Percentiles rank a stretch among this genome's conserved stretches.
Conservation (phyloP, 2,888 invertebrate genomes). For the Actias luna region DNA sequence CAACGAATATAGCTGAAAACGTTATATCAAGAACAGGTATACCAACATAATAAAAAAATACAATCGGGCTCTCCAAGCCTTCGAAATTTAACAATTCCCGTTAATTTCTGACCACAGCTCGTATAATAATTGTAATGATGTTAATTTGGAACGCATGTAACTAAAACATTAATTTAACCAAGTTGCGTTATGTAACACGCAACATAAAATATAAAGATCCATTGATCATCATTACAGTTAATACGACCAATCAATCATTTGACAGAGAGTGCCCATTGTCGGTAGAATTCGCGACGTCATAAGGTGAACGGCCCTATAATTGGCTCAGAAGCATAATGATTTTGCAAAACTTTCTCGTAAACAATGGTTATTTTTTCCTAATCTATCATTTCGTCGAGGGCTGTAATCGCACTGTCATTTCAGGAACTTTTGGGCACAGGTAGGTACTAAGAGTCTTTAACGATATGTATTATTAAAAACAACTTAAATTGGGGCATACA, state of each 20-base stretch:
- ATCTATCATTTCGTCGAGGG: neutral
- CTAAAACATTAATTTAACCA: neutral
- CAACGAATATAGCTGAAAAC: too few species aligned
- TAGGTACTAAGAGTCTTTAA: neutral
- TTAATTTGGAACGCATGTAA: too few species aligned
- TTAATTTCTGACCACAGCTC: too few species aligned
- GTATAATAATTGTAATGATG: too few species aligned
- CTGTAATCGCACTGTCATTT: neutral
- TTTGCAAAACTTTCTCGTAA: neutral
- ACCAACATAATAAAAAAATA: too few species aligned
- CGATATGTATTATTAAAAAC: neutral
- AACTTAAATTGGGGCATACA: neutral
- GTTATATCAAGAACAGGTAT: too few species aligned
- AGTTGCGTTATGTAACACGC: neutral
- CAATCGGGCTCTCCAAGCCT: too few species aligned
- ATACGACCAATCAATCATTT: slow-evolving; percentile 18
- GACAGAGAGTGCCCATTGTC: slow-evolving; percentile 7
- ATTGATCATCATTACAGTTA: slow-evolving; percentile 19
- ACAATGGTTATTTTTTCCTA: neutral
- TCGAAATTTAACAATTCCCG: too few species aligned
- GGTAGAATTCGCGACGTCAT: slow-evolving; percentile 14
- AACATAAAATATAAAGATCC: slow-evolving; percentile 6
- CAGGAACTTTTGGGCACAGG: neutral
- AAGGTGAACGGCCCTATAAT: slow-evolving; percentile 8
- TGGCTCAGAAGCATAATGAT: neutral